Percentiles rank a stretch among this genome's conserved stretches.
These are phyloP conservation scores for Drosophila phalerata DNA, from an alignment of 2,888 invertebrate species.

Conservation along the genomic window DNA sequence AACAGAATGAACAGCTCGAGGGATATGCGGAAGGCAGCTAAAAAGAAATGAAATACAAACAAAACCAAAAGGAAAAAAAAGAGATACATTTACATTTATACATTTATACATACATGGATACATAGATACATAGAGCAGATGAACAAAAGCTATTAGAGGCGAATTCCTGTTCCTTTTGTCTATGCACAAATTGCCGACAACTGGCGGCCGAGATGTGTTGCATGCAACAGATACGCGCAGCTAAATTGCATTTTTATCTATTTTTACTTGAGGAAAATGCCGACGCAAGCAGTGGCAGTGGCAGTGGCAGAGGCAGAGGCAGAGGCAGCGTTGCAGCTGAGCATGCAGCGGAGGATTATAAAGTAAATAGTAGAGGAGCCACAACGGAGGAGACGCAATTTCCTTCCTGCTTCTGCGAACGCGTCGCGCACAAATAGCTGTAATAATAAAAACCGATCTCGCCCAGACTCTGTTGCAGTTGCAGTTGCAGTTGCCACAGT, in stretches of 20 bases:
- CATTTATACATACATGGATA: background rate
- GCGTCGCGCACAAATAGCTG: conserved; percentile 59
- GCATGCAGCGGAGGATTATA: conserved; percentile 71
- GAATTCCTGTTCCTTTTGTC: conserved; percentile 78
- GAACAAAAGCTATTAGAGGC: conserved; percentile 68
- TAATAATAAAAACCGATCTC: conserved; percentile 67
- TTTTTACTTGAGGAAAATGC: conserved; percentile 76
- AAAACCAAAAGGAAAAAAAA: background rate
- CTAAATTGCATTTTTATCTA: conserved; percentile 80
- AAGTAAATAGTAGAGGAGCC: conserved; percentile 48
- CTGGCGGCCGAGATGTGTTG: conserved; percentile 41
- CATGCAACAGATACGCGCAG: conserved; percentile 48
- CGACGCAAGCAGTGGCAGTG: conserved; percentile 39
- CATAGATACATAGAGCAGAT: conserved; percentile 21
- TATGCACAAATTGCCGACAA: conserved; percentile 77
- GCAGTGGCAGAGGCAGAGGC: conserved; percentile 11
- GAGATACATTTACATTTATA: conserved; percentile 44
- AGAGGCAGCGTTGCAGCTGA: conserved; percentile 35
- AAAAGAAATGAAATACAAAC: conserved; percentile 5
- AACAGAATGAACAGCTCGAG: conserved; percentile 4
- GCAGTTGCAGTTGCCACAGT: conserved; percentile 47
- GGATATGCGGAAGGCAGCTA: conserved; percentile 22
- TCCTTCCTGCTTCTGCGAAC: conserved; percentile 70
- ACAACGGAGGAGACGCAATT: conserved; percentile 46
- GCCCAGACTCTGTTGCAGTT: conserved; percentile 27